A percentile compares a stretch with the other conserved stretches of the same genome.
Evolutionary conservation across 2,113 vertebrate genomes (phyloP).

Genomic region (Ceyx cyanopectus): DNA sequence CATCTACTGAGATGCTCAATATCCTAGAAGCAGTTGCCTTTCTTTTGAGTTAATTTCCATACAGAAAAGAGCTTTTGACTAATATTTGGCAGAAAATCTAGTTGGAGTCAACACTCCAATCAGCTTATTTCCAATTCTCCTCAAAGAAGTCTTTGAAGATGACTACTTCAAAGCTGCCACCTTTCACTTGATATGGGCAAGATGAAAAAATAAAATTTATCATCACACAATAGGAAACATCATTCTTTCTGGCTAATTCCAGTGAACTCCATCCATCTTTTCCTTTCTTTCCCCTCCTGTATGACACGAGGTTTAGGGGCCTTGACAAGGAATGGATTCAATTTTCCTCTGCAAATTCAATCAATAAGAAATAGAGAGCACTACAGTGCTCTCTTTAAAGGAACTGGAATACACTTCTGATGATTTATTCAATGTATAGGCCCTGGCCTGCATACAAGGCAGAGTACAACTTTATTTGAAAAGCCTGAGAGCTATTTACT

Average conservation of each 20-base stretch:
- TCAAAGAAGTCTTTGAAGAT: conserved; percentile 47
- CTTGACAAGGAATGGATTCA: conserved; percentile 59
- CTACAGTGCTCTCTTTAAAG: conserved; percentile 36
- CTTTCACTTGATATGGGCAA: conserved; percentile 30
- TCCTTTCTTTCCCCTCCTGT: conserved; percentile 31
- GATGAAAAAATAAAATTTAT: conserved; percentile 68
- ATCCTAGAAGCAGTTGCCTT: no score
- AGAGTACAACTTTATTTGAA: conserved; percentile 53
- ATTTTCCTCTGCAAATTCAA: conserved; percentile 66
- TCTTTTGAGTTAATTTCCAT: no score
- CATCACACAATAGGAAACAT: conserved; percentile 55
- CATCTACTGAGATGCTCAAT: no score
- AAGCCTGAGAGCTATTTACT: conserved; percentile 38
- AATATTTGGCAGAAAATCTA: neutral
- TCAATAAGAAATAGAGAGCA: conserved; percentile 44
- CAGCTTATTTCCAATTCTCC: conserved; percentile 17
- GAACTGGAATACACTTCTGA: conserved; percentile 40
- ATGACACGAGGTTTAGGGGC: conserved; percentile 28
- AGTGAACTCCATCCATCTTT: conserved; percentile 21
- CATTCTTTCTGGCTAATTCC: conserved; percentile 61
- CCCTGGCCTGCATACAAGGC: neutral
- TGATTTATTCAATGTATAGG: conserved; percentile 66
- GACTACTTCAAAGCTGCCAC: conserved; percentile 46
- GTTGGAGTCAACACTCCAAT: conserved; percentile 1
- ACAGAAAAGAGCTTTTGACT: no score